A percentile compares a stretch with the other conserved stretches of the same genome.
phyloP scores from a whole-genome alignment of 2,113 vertebrate genomes.

The Ancistrus triradiatus region DNA sequence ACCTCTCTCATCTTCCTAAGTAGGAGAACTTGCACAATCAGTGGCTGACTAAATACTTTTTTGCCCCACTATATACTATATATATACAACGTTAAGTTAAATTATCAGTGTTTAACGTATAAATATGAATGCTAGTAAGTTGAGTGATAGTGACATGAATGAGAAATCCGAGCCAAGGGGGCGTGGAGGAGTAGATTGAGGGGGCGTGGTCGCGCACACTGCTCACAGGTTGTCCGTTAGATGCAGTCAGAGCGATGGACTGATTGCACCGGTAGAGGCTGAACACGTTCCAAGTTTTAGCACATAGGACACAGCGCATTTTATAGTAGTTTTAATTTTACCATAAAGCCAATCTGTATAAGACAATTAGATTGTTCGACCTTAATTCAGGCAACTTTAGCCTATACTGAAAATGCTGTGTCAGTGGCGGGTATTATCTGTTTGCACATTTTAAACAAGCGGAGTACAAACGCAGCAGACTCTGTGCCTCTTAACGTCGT shows the following conservation, averaged over 20 bases:
- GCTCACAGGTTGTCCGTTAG: slow-evolving; percentile 8
- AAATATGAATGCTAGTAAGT: too few species aligned
- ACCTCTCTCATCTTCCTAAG: too few species aligned
- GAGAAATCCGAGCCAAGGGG: not conserved
- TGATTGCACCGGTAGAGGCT: not conserved
- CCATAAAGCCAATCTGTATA: too few species aligned
- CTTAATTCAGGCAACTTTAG: not conserved
- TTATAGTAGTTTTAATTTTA: too few species aligned
- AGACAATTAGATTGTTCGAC: too few species aligned
- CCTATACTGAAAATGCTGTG: not conserved
- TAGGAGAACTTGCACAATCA: too few species aligned
- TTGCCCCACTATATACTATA: too few species aligned
- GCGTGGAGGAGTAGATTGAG: not conserved
- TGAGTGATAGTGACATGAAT: too few species aligned
- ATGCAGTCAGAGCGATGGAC: not conserved
- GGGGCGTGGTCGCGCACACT: not conserved
- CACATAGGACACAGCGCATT: not conserved
- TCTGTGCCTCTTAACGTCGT: not conserved
- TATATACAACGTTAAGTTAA: too few species aligned
- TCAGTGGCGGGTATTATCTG: not conserved
- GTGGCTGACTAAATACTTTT: too few species aligned
- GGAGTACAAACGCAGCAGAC: not conserved
- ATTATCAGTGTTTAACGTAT: too few species aligned
- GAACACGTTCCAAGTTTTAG: not conserved
- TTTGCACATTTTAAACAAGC: not conserved